A percentile compares a stretch with the other conserved stretches of the same genome.
Conservation (phyloP, 1,140 invertebrate species). For the Drosophila sp. region DNA sequence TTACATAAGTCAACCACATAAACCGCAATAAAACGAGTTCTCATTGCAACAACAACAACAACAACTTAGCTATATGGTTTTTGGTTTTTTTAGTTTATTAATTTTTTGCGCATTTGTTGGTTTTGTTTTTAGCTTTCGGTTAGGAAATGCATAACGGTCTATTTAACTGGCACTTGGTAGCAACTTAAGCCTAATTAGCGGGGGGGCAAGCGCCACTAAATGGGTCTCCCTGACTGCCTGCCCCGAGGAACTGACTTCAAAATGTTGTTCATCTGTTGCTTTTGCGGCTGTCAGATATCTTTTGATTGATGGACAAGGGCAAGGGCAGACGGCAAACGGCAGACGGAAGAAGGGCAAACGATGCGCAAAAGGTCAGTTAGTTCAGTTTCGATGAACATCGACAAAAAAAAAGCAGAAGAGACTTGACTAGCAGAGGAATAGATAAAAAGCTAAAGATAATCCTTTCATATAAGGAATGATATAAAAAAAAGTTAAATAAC, state of each 20-base stretch:
- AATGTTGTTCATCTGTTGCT: not conserved
- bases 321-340: conserved; percentile 21
- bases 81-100: not conserved
- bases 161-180: conserved; percentile 15
- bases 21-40: conserved; percentile 56
- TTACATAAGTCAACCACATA: conserved; percentile 56
- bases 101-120: conserved; percentile 34
- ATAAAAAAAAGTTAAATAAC: too few relatives aligned
- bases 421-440: not conserved
- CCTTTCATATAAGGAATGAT: too few relatives aligned
- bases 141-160: conserved; percentile 34
- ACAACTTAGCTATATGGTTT: not conserved
- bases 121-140: conserved; percentile 33
- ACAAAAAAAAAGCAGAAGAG: not conserved
- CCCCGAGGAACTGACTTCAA: conserved; percentile 1
- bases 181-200: conserved; percentile 26
- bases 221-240: not conserved
- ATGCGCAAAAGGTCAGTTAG: conserved; percentile 28
- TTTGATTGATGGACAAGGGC: conserved; percentile 37
- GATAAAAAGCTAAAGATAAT: not conserved
- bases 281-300: not conserved
- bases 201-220: not conserved
- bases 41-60: conserved; percentile 20
- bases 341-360: conserved; percentile 26
- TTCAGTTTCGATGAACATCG: not conserved